Base-by-base conservation (phyloP, 2,888 invertebrate species). In the Callinectes sapidus region DNA sequence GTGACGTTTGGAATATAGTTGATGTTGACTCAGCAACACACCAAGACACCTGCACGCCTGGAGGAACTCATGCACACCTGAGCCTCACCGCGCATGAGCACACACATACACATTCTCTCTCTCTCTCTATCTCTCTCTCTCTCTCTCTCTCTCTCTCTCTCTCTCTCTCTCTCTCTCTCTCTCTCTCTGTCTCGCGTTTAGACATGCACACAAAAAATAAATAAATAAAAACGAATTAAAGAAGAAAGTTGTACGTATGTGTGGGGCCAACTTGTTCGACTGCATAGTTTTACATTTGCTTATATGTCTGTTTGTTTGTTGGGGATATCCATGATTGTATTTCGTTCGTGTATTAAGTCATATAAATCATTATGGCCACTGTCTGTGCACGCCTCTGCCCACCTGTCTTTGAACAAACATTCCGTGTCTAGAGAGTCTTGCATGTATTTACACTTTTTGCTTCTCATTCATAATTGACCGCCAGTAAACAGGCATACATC, bases 391-490 rank as follows among this genome's bases (percentile, higher is more conserved):
- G 23, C 13, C 23, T 16, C 61, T 23, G 23, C 23, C 61, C 61
- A 61, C 61, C 61, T 61, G 61, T 18, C 61, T 61, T 5, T 61
- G 61, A 61, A 61, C 61, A 16, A 61, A 61, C 61, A 16, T 61
- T 61, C 18, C 61, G 61, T 23, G 23, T 61, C 18, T 61, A 23
- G 18, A 23, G 61, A 61, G 61, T n/a, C n/a, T 71, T 71, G 28
- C 71, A 71, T 71, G 71, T 71, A 28, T 71, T 71, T 71, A 28
- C 71, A n/a, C 28, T 71, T 28, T 71, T 28, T 71, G 28, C 71
- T n/a, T 71, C 71, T 71, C n/a, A 28, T 71, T 71, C 71, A 71
- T 71, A 71, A 28, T 71, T 71, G 71, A 71, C 28, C n/a, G 28
- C 28, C 8, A 28, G 71, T 71, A 71, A 28, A 71, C 71, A 71